Evolutionary conservation across 2,797 vertebrate genomes (phyloP), one percentile per base, ranked within the genome.

Genomic region (Notolepis coatsorum): DNA sequence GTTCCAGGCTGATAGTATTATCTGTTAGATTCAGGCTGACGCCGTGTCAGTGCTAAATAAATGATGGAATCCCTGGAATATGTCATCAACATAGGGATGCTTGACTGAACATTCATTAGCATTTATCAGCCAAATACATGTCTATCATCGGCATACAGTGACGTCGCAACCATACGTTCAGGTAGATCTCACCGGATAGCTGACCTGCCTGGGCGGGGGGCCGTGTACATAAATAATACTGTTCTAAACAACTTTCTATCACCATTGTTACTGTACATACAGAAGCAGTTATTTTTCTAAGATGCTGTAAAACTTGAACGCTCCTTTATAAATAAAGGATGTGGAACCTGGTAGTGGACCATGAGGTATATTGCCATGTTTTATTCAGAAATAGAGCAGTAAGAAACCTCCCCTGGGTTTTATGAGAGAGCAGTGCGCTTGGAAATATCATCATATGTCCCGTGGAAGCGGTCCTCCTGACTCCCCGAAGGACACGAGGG

Each of bases 261-360:
- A 68, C 65, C 61, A 35, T 55, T 74, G 69, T 79, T 75, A 60
- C 83, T 91, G 84, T 91, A 93, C 68, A 92, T 88, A 90, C 75
- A 86, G 88, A 92, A 90, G 61, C 43, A 77, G 78, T 88, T 92
- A 92, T 93, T 92, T 93, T 93, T 93, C 71, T 92, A 92, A 87
- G 66, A 87, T 60, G 71, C 81, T 84, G 71, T 85, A 57, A 87
- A 83, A 88, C 84, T 78, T 84, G 71, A 90, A 89, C 75, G 77
- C 65, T 80, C 64, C 50, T 77, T 61, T 50, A 64, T 57, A 66
- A 56, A 50, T 56, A 27, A 28, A 56, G 49, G 55, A 75, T 45
- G 31, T 48, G 38, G 71, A 75, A 73, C n/a, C n/a, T 73, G 72
- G 62, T 60, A 35, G 54, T 51, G 57, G 50, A 77, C 70, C 61